Percentiles rank a stretch among this genome's conserved stretches.
Conservation (phyloP, 2,888 invertebrate genomes). For the Oasisia sp. region DNA sequence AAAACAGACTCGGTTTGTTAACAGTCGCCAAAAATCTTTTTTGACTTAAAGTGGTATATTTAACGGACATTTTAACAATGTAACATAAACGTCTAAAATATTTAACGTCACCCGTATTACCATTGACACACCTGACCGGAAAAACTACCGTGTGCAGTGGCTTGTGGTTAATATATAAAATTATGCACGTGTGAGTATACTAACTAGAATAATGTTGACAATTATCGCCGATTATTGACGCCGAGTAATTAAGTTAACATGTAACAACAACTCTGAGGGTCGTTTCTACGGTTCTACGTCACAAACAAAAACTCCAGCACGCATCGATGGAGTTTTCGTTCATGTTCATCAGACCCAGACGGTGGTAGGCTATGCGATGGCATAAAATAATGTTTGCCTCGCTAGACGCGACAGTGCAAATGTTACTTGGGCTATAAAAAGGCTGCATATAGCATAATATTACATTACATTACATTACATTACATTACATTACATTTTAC, state of each 20-base stretch:
- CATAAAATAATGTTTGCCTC: not conserved
- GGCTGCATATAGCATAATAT: not conserved
- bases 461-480: too few relatives aligned
- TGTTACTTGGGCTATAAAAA: not conserved
- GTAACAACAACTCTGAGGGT: too few relatives aligned
- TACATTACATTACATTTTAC: too few relatives aligned
- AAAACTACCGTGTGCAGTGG: not conserved
- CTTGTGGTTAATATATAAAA: not conserved
- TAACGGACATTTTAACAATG: not conserved
- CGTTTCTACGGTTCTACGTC: not conserved
- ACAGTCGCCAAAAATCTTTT: too few relatives aligned
- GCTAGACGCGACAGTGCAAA: not conserved
- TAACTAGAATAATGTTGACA: too few relatives aligned
- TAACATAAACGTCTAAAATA: too few relatives aligned
- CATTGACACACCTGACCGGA: not conserved
- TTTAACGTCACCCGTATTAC: not conserved
- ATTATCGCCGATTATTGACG: too few relatives aligned
- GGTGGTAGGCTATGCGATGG: not conserved
- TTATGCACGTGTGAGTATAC: too few relatives aligned
- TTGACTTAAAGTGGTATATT: not conserved
- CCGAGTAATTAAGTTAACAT: too few relatives aligned
- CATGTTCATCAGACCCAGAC: not conserved
- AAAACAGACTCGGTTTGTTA: too few relatives aligned
- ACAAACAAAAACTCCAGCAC: not conserved
- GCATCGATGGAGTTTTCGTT: not conserved